Percentiles rank a stretch among this genome's conserved stretches.
Conservation (phyloP, 2,113 vertebrate species). For the Calcarius ornatus region DNA sequence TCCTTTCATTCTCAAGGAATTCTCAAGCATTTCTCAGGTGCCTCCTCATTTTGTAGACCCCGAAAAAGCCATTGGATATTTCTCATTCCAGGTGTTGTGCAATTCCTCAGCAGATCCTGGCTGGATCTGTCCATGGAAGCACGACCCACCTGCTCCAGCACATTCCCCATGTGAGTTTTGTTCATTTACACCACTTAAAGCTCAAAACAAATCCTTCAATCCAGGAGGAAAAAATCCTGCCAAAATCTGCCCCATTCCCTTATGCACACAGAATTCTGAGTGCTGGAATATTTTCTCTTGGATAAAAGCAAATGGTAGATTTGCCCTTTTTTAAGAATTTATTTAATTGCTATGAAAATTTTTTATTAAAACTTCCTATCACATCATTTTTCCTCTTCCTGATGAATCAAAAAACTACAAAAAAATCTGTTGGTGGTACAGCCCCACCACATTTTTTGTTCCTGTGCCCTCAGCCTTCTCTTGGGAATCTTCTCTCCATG, state of each 20-base stretch:
- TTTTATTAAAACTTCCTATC: background rate
- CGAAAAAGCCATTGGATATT: background rate
- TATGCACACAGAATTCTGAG: background rate
- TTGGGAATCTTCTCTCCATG: background rate
- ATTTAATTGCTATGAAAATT: background rate
- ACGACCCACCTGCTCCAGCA: fast-evolving
- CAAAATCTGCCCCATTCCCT: background rate
- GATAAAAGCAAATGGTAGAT: background rate
- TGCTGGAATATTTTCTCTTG: background rate
- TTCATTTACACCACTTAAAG: background rate
- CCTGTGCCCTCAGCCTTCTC: background rate
- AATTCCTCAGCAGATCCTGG: background rate
- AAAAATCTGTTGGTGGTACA: background rate
- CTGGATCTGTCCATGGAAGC: fast-evolving
- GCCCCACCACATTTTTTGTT: fast-evolving
- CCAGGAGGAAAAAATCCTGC: background rate
- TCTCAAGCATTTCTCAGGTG: background rate
- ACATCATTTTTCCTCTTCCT: background rate
- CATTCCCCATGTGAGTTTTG: background rate
- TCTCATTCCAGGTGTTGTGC: background rate
- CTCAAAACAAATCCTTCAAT: background rate
- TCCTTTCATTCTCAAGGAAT: background rate
- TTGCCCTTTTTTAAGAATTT: background rate
- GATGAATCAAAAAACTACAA: background rate
- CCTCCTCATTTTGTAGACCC: background rate